These are phyloP conservation scores for Caenorhabditis virilis DNA, from an alignment of 2,888 invertebrate species.

Conservation along the genomic window DNA sequence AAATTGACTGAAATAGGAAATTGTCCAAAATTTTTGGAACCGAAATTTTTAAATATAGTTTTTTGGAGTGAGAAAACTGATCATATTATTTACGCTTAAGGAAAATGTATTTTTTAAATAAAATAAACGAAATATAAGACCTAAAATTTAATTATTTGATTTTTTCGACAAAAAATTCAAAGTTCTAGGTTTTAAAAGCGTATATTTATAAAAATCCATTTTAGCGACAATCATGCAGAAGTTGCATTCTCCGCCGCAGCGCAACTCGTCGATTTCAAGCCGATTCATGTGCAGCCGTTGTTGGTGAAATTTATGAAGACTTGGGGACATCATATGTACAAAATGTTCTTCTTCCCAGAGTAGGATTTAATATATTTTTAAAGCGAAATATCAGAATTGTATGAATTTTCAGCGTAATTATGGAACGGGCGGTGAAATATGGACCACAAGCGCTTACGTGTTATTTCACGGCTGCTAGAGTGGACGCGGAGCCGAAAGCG, in stretches of 20 bases:
- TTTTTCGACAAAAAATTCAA: no score
- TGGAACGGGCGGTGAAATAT: slow-evolving; percentile 16
- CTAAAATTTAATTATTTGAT: no score
- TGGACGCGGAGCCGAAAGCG: slow-evolving; percentile 50
- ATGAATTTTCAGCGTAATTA: slow-evolving; percentile 5
- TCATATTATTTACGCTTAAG: no score
- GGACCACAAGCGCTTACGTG: slow-evolving; percentile 47
- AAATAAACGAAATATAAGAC: no score
- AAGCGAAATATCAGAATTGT: neutral
- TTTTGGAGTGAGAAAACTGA: no score
- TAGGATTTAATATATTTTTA: slow-evolving; percentile 6
- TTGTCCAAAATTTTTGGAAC: no score
- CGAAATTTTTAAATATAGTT: no score
- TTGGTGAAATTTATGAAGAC: slow-evolving; percentile 29
- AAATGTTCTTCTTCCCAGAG: slow-evolving; percentile 27
- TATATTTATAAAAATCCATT: no score
- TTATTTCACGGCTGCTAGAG: slow-evolving; percentile 54
- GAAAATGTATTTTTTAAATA: no score
- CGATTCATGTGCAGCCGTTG: neutral
- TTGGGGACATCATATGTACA: slow-evolving; percentile 46
- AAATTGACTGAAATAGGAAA: no score
- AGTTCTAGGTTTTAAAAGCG: no score
- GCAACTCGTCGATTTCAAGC: slow-evolving; percentile 31
- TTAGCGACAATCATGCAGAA: neutral
- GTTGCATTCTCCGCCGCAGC: slow-evolving; percentile 10